Conservation (phyloP, 2,888 invertebrate genomes). For the Oasisia sp. region DNA sequence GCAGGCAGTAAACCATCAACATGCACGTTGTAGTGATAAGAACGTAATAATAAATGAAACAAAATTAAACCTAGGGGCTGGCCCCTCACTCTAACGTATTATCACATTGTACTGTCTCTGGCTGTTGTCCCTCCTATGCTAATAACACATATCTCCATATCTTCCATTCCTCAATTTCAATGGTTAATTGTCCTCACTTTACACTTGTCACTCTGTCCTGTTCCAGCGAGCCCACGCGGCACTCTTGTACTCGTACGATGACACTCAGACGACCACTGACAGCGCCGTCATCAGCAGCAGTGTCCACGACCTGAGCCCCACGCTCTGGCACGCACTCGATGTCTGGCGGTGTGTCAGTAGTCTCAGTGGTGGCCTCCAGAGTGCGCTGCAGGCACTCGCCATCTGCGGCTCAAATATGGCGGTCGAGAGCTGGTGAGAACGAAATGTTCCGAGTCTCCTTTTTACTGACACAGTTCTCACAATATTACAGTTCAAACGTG, state of each 20-base stretch:
- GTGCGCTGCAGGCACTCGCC: slow-evolving; percentile 57
- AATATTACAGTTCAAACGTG: not conserved
- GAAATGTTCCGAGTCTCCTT: not conserved
- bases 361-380: slow-evolving; percentile 51
- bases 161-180: no score
- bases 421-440: slow-evolving; percentile 56
- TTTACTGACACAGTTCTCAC: not conserved
- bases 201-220: not conserved
- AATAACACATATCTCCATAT: not conserved
- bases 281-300: slow-evolving; percentile 51
- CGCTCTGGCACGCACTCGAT: slow-evolving; percentile 64
- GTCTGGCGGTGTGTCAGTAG: slow-evolving; percentile 63
- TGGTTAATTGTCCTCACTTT: not conserved
- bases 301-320: slow-evolving; percentile 64
- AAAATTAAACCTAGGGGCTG: no score
- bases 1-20: no score
- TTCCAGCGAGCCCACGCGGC: not conserved
- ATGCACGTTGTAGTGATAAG: no score
- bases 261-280: slow-evolving; percentile 20
- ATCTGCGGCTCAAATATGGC: slow-evolving; percentile 60
- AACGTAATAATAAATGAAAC: no score
- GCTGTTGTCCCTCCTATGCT: not conserved
- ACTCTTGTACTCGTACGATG: not conserved
- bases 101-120: not conserved
- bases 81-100: not conserved